Base-by-base conservation (phyloP, 2,888 invertebrate genomes). In the Prionchulus punctatus region DNA sequence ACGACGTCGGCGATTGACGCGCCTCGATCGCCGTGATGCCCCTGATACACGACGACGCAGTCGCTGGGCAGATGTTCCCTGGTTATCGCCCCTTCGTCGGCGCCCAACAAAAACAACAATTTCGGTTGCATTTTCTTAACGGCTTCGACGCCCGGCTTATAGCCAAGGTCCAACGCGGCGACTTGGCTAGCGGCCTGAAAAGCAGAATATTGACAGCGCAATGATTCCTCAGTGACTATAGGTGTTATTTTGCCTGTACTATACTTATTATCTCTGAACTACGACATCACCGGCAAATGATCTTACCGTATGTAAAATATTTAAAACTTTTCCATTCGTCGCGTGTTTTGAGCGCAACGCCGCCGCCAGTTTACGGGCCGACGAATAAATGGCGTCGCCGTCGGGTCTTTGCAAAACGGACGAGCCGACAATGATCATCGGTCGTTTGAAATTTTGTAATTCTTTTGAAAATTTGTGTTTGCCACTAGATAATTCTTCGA, bases 1-100 rank as follows among this genome's bases (percentile, higher is more conserved):
- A 98, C 81, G 1, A 87, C 81, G 75, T 98, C 92, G 42, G 98
- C 96, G 62, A 89, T 83, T 43, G 80, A 74, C 1, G 96, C 98
- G 55, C 96, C 96, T 58, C 75, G 78, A 74, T 99, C 98, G 58
- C 98, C 98, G 75, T 96, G 96, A 76, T 92, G 92, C 54, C 90
- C 88, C 86, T 66, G 63, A 57, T 15, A 59, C 43, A 28, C 47
- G n/a, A 98, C 80, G 61, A 85, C 83, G 60, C 85, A 83, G 69
- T 83, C 85, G 56, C 81, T 79, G 1, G 86, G 85, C 63, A 96
- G 77, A 66, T 85, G 82, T 25, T 82, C 81, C 59, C 83, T 79
- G 0, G 80, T 79, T 60, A 96, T 79, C 15, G 82, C 78, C 1
- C 83, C 82, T 64, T 84, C 84, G 73, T 98, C 98, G n/a, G 96